Base-by-base conservation (phyloP, 2,888 invertebrate genomes). In the Microdon myrmicae region DNA sequence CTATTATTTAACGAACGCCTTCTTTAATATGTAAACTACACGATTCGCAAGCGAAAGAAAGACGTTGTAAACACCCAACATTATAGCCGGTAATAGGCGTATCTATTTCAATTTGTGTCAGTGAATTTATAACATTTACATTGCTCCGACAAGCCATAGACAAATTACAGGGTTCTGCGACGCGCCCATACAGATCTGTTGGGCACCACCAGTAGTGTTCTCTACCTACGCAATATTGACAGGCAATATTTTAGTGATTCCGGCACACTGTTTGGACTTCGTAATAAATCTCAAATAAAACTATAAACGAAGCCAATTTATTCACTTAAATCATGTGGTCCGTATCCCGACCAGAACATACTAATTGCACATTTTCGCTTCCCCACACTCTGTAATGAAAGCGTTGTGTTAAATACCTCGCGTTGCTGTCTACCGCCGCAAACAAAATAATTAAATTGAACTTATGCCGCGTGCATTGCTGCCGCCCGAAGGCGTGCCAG, bases 371-470 rank as follows among this genome's bases (percentile, higher is more conserved):
- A 41, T 58, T 58, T 38, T 47, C 35, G 45, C 47, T 43, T 41
- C 49, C 39, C 34, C 34, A 45, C 16, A 43, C 47, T 31, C 25
- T 13, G 34, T 29, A 49, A 39, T 45, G 45, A 28, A 28, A 53
- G 28, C 28, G 43, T 47, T 58, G 51, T 31, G 41, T 51, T 25
- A 41, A 53, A 58, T 43, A 64, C 35, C 41, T 20, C 26, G 35
- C n/a, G n/a, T n/a, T n/a, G n/a, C 41, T 43, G 51, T 64, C 64
- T 58, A 53, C 53, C 35, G 61, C 64, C 64, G 58, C 58, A 51
- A 58, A 58, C 64, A 28, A 56, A 49, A 51, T 64, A 58, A 64
- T 58, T 64, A 58, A 64, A 64, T 43, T 43, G 41, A 58, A 56
- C 64, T 58, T 58, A 49, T 56, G 43, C 48, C 23, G n/a, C n/a